Conservation (phyloP, 1,140 invertebrate genomes). For the Drosophila busckii region DNA sequence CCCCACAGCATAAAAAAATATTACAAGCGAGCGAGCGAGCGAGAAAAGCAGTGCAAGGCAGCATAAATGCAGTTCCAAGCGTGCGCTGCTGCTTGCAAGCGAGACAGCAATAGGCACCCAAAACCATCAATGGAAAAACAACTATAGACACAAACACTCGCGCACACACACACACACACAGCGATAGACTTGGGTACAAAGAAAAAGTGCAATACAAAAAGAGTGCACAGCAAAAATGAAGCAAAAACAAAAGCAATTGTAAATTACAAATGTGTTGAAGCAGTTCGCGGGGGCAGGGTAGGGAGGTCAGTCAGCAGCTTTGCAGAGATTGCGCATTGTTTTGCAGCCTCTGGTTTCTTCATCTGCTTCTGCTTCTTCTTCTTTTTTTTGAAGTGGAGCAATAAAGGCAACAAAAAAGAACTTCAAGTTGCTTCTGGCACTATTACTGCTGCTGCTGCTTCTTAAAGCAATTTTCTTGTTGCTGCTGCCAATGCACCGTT, state of each 20-base stretch:
- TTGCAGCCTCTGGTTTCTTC: constrained; percentile 13
- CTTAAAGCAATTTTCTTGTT: constrained; percentile 3
- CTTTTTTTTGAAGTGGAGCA: too few species aligned
- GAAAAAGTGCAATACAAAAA: constrained; percentile 42
- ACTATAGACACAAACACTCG: constrained; percentile 36
- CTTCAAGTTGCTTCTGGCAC: constrained; percentile 30
- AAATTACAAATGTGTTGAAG: constrained; percentile 49
- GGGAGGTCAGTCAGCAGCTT: neutral
- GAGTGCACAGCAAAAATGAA: constrained; percentile 16
- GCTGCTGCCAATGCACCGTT: constrained; percentile 27
- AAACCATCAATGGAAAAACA: constrained; percentile 76
- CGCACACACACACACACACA: constrained; percentile 3
- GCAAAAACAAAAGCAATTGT: constrained; percentile 63
- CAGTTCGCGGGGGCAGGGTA: constrained; percentile 9
- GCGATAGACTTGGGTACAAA: constrained; percentile 30
- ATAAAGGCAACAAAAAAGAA: constrained; percentile 33
- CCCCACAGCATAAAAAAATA: constrained; percentile 33
- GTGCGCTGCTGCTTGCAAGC: constrained; percentile 26
- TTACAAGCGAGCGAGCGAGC: too few species aligned
- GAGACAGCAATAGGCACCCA: constrained; percentile 43
- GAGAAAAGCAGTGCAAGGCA: constrained; percentile 23
- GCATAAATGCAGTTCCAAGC: constrained; percentile 50
- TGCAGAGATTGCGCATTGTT: constrained; percentile 58
- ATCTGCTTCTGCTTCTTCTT: constrained; percentile 9
- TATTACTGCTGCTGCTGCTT: constrained; percentile 2